Evolutionary conservation across 92 coral and sea anemone species (phyloP), one percentile per base, ranked within the genome.

Genomic region (Scolanthus callimorphus): DNA sequence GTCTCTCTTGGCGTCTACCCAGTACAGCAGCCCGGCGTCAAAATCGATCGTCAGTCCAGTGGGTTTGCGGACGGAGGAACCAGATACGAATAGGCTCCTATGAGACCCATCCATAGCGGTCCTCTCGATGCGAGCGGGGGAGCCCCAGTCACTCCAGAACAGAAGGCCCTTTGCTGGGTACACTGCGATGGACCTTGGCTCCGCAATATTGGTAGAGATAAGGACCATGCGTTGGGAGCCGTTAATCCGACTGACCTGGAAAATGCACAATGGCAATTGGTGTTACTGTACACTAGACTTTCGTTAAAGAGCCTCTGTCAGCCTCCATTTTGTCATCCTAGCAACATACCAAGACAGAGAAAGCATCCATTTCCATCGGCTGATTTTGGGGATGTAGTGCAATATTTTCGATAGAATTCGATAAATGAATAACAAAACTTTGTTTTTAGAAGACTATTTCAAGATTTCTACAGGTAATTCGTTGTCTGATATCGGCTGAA

Each of bases 191-290:
- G 77, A 74, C n/a, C 81, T 76, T 38, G 97, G 97, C 27, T 80
- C 82, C 2, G 37, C 27, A 29, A 88, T 68, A 38, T 65, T 85
- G 2, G 82, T 59, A 44, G 86, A 70, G 48, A 92, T 55, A 22
- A 92, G 56, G 17, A 82, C 86, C 19, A 63, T 67, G 20, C 97
- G 95, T 61, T 25, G 51, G 2, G 86, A 80, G 4, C 96, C 97
- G 57, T 92, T 75, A 0, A 92, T 61, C 44, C 86, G 90, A 44
- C 97, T 92, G 2, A 92, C 97, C 97, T 92, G 20, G n/a, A n/a
- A n/a, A n/a, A n/a, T n/a, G n/a, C n/a, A n/a, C n/a, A n/a, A n/a
- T n/a, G n/a, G n/a, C n/a, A n/a, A n/a, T n/a, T n/a, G n/a, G n/a
- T n/a, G n/a, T n/a, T n/a, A n/a, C n/a, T n/a, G n/a, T n/a, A n/a